phyloP scores from a whole-genome alignment of 2,797 vertebrate genomes.

The Mus minutoides region DNA sequence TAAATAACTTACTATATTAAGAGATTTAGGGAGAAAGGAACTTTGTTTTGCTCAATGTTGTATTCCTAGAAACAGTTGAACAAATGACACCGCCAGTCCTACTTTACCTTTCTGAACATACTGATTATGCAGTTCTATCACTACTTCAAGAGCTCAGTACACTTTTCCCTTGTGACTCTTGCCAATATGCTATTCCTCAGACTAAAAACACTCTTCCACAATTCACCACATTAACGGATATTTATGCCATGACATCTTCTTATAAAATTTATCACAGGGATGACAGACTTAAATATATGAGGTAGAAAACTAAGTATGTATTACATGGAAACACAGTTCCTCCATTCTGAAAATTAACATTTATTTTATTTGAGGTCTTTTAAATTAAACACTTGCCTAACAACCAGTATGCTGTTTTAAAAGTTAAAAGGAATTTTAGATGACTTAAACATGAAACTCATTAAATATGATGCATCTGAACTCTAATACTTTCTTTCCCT shows the following conservation, averaged over 20 bases:
- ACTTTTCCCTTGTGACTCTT: not conserved
- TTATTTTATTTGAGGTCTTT: conserved; percentile 8
- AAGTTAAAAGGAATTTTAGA: conserved; percentile 47
- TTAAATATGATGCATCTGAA: conserved; percentile 41
- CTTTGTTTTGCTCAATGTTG: conserved; percentile 25
- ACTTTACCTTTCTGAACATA: not conserved
- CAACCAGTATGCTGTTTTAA: conserved; percentile 39
- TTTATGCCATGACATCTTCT: not conserved
- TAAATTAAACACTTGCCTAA: conserved; percentile 35
- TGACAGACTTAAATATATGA: not conserved
- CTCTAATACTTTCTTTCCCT: not conserved
- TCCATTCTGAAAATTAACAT: not conserved
- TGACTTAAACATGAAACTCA: conserved; percentile 31
- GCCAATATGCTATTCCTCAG: not conserved
- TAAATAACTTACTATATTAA: conserved; percentile 45
- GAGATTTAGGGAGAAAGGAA: conserved; percentile 33
- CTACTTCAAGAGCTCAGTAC: not conserved
- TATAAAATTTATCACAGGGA: not conserved
- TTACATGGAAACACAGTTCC: conserved; percentile 23
- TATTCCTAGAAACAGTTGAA: conserved; percentile 7
- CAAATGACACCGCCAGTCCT: not conserved
- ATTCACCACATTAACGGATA: not conserved
- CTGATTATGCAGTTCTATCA: not conserved
- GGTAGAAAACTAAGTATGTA: not conserved
- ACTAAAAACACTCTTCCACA: conserved; percentile 47